Evolutionary conservation across 2,888 invertebrate genomes (phyloP).

Genomic region (Mesorhabditis spiculigera): DNA sequence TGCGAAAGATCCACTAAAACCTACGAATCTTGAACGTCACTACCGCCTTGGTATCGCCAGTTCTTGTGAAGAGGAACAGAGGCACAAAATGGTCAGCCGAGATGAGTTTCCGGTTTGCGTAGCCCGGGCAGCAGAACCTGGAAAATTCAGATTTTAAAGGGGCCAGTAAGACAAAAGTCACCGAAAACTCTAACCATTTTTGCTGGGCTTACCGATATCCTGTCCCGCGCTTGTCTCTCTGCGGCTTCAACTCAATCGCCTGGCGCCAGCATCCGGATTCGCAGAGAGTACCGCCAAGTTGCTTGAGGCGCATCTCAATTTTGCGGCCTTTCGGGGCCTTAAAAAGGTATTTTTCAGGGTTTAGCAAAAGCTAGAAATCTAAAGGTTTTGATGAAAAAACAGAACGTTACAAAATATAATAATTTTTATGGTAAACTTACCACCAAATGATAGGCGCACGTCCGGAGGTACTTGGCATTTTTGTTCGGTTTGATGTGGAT

Average conservation of each 20-base stretch:
- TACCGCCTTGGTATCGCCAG: slow-evolving; percentile 1
- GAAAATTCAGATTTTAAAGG: not conserved
- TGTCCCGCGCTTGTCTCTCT: not conserved
- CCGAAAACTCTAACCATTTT: too few species aligned
- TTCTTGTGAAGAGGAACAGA: not conserved
- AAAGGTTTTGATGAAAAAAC: too few species aligned
- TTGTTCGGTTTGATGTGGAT: not conserved
- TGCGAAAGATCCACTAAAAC: not conserved
- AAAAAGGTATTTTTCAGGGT: not conserved
- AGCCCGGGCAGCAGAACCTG: slow-evolving; percentile 2
- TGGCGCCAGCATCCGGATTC: not conserved
- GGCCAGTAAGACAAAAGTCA: too few species aligned
- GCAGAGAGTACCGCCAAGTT: not conserved
- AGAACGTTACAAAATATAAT: not conserved
- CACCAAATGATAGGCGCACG: not conserved
- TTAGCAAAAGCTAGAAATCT: too few species aligned
- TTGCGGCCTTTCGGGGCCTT: not conserved
- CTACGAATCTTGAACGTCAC: not conserved
- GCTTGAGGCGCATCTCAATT: not conserved
- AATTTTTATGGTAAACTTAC: not conserved
- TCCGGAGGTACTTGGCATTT: not conserved
- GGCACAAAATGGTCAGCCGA: slow-evolving; percentile 1
- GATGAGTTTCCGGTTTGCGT: not conserved
- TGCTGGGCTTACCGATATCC: not conserved
- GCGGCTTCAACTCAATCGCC: slow-evolving; percentile 2